These are phyloP conservation scores for Porites australiensis DNA, from an alignment of 64 coral and sea anemone species.

Conservation along the genomic window DNA sequence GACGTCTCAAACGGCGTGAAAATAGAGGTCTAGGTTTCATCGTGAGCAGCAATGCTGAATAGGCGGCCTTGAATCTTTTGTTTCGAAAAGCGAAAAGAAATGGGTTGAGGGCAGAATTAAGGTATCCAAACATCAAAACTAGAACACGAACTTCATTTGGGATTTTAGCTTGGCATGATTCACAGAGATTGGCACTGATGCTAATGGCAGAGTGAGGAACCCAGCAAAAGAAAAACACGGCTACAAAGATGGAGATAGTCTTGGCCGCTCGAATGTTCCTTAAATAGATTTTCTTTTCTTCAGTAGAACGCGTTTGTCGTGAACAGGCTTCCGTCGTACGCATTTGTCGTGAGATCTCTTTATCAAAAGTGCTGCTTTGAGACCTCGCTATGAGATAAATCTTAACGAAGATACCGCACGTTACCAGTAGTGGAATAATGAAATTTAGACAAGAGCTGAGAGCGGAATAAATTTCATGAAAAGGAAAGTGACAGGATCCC, in stretches of 20 bases:
- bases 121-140: conserved; percentile 70
- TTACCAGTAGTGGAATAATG: conserved; percentile 69
- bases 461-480: conserved; percentile 43
- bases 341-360: not conserved
- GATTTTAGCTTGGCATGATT: not conserved
- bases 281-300: conserved; percentile 51
- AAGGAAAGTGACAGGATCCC: conserved; percentile 55
- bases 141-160: conserved; percentile 12
- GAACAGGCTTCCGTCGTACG: not conserved
- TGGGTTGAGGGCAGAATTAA: conserved; percentile 73
- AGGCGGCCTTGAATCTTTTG: conserved; percentile 4
- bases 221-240: conserved; percentile 63
- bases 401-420: conserved; percentile 73
- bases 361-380: not conserved
- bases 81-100: conserved; percentile 69
- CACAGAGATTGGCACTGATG: conserved; percentile 9
- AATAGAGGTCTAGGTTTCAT: not conserved
- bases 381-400: conserved; percentile 79
- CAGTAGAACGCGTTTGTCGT: not conserved
- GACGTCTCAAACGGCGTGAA: not conserved
- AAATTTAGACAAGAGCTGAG: conserved; percentile 80
- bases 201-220: conserved; percentile 33
- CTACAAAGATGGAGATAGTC: conserved; percentile 72
- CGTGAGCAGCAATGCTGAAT: not conserved
- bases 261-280: conserved; percentile 61